A percentile compares a stretch with the other conserved stretches of the same genome.
These are phyloP conservation scores for Chionomys nivalis DNA, from an alignment of 2,113 vertebrate genomes.

Conservation along the genomic window DNA sequence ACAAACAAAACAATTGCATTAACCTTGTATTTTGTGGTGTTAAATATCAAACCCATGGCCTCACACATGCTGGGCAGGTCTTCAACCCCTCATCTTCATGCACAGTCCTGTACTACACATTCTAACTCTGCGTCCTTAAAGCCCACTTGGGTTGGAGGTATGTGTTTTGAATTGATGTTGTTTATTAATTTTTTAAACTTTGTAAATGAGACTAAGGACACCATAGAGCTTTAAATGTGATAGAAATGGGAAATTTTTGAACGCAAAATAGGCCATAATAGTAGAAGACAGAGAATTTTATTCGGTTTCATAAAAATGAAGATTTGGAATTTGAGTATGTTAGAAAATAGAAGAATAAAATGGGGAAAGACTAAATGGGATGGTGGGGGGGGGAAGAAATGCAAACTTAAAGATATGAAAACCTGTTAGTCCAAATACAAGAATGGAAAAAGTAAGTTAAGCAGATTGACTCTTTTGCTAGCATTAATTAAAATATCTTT, in stretches of 20 bases:
- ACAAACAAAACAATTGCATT: neutral
- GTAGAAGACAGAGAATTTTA: neutral
- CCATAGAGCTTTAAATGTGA: neutral
- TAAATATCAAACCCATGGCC: too few relatives aligned
- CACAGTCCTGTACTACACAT: neutral
- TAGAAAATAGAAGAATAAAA: neutral
- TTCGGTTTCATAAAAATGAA: neutral
- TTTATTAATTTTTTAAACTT: neutral
- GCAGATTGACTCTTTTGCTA: neutral
- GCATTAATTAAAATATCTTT: neutral
- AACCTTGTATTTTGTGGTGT: neutral
- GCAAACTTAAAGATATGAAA: neutral
- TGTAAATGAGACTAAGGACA: neutral
- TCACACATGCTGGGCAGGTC: neutral
- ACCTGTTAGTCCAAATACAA: constrained; percentile 8
- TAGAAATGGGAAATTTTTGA: neutral
- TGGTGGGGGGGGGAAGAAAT: neutral
- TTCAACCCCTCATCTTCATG: fast-evolving
- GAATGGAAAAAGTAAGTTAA: neutral
- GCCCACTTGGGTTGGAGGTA: neutral
- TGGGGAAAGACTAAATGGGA: neutral
- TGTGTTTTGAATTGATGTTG: neutral
- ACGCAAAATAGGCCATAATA: neutral
- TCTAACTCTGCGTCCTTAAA: neutral
- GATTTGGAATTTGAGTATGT: neutral